Percentiles rank a stretch among this genome's conserved stretches.
Evolutionary conservation across 2,797 vertebrate species (phyloP).

Genomic region (Ataeniobius toweri): DNA sequence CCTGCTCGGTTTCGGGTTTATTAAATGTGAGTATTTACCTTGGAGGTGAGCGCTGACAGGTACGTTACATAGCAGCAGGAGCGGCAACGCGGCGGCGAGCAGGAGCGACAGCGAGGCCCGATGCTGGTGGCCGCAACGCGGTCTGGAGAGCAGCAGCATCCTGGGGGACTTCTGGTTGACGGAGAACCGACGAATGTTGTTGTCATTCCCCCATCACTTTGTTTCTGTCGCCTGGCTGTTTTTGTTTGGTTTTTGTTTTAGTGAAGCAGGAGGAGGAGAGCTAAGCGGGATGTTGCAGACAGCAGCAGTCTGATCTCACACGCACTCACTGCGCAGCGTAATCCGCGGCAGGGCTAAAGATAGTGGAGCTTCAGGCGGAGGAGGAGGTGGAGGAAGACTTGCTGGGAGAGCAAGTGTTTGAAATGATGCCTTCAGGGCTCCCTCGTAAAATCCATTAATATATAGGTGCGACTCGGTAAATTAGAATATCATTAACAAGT

Average conservation of each 20-base stretch:
- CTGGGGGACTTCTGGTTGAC: constrained; percentile 59
- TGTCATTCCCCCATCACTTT: constrained; percentile 75
- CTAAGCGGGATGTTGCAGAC: background rate
- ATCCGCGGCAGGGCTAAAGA: constrained; percentile 75
- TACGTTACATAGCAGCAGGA: constrained; percentile 57
- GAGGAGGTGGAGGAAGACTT: constrained; percentile 15
- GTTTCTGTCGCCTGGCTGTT: background rate
- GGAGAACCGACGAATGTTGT: constrained; percentile 41
- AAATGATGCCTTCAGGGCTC: constrained; percentile 47
- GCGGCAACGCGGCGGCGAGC: constrained; percentile 48
- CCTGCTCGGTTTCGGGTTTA: background rate
- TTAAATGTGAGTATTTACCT: constrained; percentile 61
- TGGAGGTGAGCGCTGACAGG: constrained; percentile 56
- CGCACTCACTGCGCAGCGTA: constrained; percentile 52
- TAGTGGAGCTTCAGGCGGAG: constrained; percentile 58
- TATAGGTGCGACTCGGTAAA: background rate
- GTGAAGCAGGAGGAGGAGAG: background rate
- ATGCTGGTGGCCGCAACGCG: constrained; percentile 49
- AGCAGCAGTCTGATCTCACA: constrained; percentile 8
- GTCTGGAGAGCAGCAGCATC: constrained; percentile 69
- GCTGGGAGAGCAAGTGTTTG: constrained; percentile 16
- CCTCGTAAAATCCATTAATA: constrained; percentile 7
- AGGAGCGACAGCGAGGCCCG: constrained; percentile 67
- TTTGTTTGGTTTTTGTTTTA: background rate
- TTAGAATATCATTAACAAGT: background rate